Conservation (phyloP, 2,797 vertebrate species). For the Arnoldichthys spilopterus region DNA sequence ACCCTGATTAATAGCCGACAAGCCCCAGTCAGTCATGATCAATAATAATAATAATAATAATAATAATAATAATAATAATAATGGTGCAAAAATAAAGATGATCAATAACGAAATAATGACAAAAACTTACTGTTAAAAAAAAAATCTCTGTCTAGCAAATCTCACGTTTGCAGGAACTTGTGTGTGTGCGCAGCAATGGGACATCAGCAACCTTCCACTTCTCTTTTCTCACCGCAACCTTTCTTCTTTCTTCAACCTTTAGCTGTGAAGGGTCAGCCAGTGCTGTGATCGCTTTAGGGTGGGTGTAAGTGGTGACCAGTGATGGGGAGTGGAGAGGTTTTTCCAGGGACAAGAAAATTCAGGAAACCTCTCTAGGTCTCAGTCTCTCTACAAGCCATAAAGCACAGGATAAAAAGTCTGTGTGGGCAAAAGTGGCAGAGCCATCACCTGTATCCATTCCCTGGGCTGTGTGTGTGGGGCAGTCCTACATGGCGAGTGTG, state of each 20-base stretch:
- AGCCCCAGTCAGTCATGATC: slow-evolving; percentile 34
- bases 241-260: slow-evolving; percentile 12
- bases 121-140: slow-evolving; percentile 18
- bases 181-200: background rate
- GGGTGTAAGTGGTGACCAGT: slow-evolving; percentile 17
- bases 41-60: slow-evolving; percentile 50
- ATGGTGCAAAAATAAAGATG: slow-evolving; percentile 47
- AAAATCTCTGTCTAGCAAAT: slow-evolving; percentile 10
- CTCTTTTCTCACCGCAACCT: slow-evolving; percentile 4
- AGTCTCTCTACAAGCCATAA: slow-evolving; percentile 4
- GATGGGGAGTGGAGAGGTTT: slow-evolving; percentile 12
- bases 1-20: slow-evolving; percentile 17
- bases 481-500: slow-evolving; percentile 74
- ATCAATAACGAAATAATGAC: slow-evolving; percentile 16
- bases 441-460: background rate
- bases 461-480: slow-evolving; percentile 1
- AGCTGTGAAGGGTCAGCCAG: background rate
- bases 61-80: slow-evolving; percentile 46
- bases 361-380: slow-evolving; percentile 5
- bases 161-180: background rate
- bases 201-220: background rate
- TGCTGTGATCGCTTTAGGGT: slow-evolving; percentile 6
- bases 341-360: background rate
- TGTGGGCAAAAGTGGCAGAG: background rate
- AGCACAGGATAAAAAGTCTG: slow-evolving; percentile 26